These are phyloP conservation scores for Mamestra brassicae DNA, from an alignment of 2,888 invertebrate species.

Conservation along the genomic window DNA sequence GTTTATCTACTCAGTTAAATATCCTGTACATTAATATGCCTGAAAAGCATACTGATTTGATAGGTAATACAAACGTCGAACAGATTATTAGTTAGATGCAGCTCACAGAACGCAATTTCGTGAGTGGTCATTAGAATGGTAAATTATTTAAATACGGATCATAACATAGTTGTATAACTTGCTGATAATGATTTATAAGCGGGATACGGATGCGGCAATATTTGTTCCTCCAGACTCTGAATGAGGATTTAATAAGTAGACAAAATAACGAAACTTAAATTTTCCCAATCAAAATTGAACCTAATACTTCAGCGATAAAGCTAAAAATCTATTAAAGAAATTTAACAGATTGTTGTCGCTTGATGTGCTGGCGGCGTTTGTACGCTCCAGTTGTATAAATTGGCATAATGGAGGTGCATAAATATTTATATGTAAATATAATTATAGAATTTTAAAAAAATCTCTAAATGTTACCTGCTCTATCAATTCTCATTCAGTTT, in stretches of 20 bases:
- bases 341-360: too few species aligned
- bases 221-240: slow-evolving; percentile 8
- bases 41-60: slow-evolving; percentile 41
- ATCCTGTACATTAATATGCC: slow-evolving; percentile 57
- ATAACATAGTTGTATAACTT: slow-evolving; percentile 5
- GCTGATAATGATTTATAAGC: not conserved
- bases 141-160: slow-evolving; percentile 16
- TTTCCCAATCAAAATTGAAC: too few species aligned
- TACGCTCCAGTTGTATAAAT: slow-evolving; percentile 46
- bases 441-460: slow-evolving; percentile 48
- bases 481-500: slow-evolving; percentile 74
- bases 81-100: not conserved
- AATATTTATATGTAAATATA: slow-evolving; percentile 35
- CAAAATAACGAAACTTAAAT: not conserved
- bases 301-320: not conserved
- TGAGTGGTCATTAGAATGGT: slow-evolving; percentile 2
- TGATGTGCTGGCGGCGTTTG: not conserved
- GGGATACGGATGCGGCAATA: slow-evolving; percentile 31
- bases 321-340: too few species aligned
- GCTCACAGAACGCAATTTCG: slow-evolving; percentile 2
- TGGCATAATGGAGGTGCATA: slow-evolving; percentile 41
- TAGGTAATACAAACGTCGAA: slow-evolving; percentile 21
- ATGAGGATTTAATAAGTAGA: slow-evolving; percentile 16
- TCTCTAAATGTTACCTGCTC: slow-evolving; percentile 72
- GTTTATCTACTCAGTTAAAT: slow-evolving; percentile 64